Conservation (phyloP, 2,797 vertebrate genomes). For the Australoheros facetus region DNA sequence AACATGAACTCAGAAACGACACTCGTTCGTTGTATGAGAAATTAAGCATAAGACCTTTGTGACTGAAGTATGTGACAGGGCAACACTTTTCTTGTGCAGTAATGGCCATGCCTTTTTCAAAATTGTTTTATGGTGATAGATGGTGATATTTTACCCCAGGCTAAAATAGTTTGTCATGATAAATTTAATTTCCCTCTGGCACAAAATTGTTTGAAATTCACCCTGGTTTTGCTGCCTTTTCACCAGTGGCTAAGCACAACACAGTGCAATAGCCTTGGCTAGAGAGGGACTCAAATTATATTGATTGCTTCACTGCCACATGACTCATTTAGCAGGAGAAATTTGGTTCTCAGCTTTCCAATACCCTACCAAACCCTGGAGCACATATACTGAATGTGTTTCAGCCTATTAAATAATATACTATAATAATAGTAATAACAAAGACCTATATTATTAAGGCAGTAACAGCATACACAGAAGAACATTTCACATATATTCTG, state of each 20-base stretch:
- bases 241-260: neutral
- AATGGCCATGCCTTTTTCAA: neutral
- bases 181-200: neutral
- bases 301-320: neutral
- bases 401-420: neutral
- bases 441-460: neutral
- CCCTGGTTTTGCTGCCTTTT: neutral
- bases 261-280: neutral
- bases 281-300: neutral
- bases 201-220: neutral
- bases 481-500: neutral
- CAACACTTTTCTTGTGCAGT: neutral
- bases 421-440: neutral
- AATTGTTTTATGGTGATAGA: neutral
- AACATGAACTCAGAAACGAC: neutral
- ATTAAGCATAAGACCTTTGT: neutral
- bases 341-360: neutral
- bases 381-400: neutral
- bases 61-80: neutral
- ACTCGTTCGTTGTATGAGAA: neutral
- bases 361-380: neutral
- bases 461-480: neutral
- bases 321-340: neutral
- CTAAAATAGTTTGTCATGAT: neutral
- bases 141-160: neutral